Evolutionary conservation across 2,888 invertebrate genomes (phyloP).

Genomic region (Acleris sparsana): DNA sequence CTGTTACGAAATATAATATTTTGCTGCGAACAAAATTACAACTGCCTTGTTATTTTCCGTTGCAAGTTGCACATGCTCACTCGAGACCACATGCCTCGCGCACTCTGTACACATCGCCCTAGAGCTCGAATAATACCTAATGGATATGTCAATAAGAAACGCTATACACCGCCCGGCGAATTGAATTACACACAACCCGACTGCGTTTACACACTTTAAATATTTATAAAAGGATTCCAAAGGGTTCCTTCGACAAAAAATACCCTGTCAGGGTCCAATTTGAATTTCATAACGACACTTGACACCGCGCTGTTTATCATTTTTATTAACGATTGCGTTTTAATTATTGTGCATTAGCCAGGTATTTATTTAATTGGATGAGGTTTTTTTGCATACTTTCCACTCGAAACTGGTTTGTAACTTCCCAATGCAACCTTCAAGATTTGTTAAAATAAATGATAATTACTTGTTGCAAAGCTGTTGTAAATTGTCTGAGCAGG

Average conservation of each 20-base stretch:
- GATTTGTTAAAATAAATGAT: background rate
- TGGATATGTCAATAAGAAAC: conserved; percentile 80
- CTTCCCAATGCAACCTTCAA: background rate
- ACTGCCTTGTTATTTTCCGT: conserved; percentile 12
- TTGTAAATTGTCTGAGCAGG: conserved; percentile 14
- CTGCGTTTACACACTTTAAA: conserved; percentile 66
- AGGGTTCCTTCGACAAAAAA: conserved; percentile 46
- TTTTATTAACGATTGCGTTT: conserved; percentile 31
- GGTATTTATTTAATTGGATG: conserved; percentile 24
- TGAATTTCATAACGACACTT: conserved; percentile 33
- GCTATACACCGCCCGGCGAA: conserved; percentile 60
- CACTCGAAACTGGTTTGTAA: conserved; percentile 14
- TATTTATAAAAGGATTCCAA: conserved; percentile 71
- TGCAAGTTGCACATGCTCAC: conserved; percentile 26
- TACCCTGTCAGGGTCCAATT: conserved; percentile 23
- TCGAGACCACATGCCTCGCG: conserved; percentile 29
- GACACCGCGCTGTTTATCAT: conserved; percentile 33
- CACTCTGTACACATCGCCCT: conserved; percentile 47
- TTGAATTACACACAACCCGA: conserved; percentile 67
- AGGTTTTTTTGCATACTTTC: conserved; percentile 17
- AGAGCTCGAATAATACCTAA: conserved; percentile 62
- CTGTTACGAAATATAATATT: too few relatives aligned
- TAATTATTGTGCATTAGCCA: conserved; percentile 31
- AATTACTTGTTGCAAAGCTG: conserved; percentile 3
- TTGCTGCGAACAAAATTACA: background rate